phyloP scores from a whole-genome alignment of 2,888 invertebrate species.

The Graphium colonna region DNA sequence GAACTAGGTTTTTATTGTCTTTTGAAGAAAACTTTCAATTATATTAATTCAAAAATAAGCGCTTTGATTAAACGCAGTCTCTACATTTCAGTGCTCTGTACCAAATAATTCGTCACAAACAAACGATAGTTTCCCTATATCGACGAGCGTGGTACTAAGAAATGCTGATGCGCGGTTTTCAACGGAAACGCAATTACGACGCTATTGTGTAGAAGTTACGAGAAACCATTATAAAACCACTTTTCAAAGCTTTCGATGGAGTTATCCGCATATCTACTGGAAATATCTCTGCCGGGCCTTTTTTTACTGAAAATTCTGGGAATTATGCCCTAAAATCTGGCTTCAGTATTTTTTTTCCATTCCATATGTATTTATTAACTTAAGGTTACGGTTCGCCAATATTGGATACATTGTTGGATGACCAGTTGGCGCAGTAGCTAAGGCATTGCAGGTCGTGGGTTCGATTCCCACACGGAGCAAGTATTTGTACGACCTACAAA shows the following conservation, averaged over 20 bases:
- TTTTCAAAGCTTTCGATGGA: conserved; percentile 8
- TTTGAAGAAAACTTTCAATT: too few species aligned
- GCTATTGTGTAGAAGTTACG: conserved; percentile 20
- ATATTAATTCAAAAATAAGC: conserved; percentile 19
- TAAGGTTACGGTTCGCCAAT: too few species aligned
- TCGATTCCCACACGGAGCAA: too few species aligned
- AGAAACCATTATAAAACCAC: conserved; percentile 18
- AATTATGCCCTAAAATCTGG: neutral
- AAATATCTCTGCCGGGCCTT: neutral
- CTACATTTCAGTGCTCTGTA: conserved; percentile 20
- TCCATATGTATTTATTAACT: too few species aligned
- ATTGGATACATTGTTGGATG: too few species aligned
- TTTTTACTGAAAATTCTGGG: neutral
- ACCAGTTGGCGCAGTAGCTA: too few species aligned
- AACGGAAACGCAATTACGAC: conserved; percentile 31
- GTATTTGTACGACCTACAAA: too few species aligned
- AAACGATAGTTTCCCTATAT: conserved; percentile 47
- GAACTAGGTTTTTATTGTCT: too few species aligned
- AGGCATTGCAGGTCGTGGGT: too few species aligned
- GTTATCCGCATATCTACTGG: neutral
- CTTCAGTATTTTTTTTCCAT: too few species aligned
- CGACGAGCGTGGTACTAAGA: conserved; percentile 51
- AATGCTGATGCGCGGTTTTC: conserved; percentile 44
- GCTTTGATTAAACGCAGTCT: conserved; percentile 1
- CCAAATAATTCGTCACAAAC: conserved; percentile 35